Percentiles rank a stretch among this genome's conserved stretches.
phyloP scores from a whole-genome alignment of 2,888 invertebrate species.

The Hirtodrosophila trivittata region DNA sequence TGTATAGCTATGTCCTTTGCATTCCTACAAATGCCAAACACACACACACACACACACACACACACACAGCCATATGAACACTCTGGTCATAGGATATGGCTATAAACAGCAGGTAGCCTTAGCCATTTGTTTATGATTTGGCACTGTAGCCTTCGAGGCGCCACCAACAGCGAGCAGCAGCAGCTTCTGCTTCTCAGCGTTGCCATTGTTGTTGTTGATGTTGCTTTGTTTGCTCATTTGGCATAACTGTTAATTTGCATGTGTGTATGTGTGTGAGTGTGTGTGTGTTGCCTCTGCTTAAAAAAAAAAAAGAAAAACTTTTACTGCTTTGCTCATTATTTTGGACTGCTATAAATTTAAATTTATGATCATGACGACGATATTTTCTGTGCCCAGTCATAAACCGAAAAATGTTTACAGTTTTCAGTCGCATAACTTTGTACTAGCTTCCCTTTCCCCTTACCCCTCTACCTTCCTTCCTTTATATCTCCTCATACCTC shows the following conservation, averaged over 20 bases:
- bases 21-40: constrained; percentile 20
- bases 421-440: constrained; percentile 60
- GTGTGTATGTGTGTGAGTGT: constrained; percentile 12
- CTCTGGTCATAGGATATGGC: constrained; percentile 21
- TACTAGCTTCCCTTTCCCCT: constrained; percentile 13
- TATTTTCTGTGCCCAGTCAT: constrained; percentile 54
- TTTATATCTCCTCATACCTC: background rate
- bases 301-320: constrained; percentile 40
- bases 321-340: constrained; percentile 64
- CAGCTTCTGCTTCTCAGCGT: constrained; percentile 43
- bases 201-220: constrained; percentile 7
- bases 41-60: constrained; percentile 3
- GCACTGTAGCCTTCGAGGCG: constrained; percentile 38
- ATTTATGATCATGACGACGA: constrained; percentile 63
- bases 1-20: constrained; percentile 19
- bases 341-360: constrained; percentile 67
- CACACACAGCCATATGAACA: constrained; percentile 12
- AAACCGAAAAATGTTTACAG: constrained; percentile 65
- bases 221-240: constrained; percentile 60
- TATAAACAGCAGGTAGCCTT: constrained; percentile 55
- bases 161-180: constrained; percentile 26
- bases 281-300: background rate
- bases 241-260: constrained; percentile 57
- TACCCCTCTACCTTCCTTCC: background rate
- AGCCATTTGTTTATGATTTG: constrained; percentile 43